phyloP scores from a whole-genome alignment of 2,888 invertebrate genomes.

The Drosophila siamana region DNA sequence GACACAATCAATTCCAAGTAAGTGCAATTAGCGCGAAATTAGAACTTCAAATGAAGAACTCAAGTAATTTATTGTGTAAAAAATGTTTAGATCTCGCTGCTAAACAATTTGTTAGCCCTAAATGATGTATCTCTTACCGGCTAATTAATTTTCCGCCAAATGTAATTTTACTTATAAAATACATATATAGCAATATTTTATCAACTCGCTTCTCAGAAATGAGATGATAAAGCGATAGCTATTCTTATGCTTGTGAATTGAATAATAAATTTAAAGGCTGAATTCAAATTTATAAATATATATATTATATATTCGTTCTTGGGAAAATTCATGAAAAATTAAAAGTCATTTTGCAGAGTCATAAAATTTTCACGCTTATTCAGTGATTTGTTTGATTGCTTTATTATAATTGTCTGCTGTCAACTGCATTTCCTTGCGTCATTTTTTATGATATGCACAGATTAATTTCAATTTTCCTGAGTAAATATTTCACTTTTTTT shows the following conservation, averaged over 20 bases:
- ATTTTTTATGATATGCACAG: too few relatives aligned
- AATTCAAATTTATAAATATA: too few relatives aligned
- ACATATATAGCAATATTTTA: neutral
- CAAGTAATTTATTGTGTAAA: neutral
- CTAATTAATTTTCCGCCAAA: neutral
- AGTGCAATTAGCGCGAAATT: neutral
- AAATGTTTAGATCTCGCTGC: neutral
- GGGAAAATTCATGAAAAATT: neutral
- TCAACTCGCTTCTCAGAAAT: neutral
- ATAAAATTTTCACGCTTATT: too few relatives aligned
- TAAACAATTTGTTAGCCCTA: neutral
- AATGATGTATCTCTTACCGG: neutral
- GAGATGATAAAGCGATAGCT: neutral
- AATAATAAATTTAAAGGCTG: neutral
- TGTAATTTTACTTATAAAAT: neutral
- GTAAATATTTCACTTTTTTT: too few relatives aligned
- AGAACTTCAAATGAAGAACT: neutral
- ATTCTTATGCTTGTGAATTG: neutral
- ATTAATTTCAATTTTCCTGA: too few relatives aligned
- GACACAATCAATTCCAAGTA: conserved; percentile 5
- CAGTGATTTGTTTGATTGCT: too few relatives aligned
- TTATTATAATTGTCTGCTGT: too few relatives aligned
- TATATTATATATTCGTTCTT: too few relatives aligned
- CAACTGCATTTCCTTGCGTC: too few relatives aligned
- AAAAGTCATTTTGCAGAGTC: neutral